phyloP scores from a whole-genome alignment of 2,113 vertebrate species.

The Gila orcuttii region DNA sequence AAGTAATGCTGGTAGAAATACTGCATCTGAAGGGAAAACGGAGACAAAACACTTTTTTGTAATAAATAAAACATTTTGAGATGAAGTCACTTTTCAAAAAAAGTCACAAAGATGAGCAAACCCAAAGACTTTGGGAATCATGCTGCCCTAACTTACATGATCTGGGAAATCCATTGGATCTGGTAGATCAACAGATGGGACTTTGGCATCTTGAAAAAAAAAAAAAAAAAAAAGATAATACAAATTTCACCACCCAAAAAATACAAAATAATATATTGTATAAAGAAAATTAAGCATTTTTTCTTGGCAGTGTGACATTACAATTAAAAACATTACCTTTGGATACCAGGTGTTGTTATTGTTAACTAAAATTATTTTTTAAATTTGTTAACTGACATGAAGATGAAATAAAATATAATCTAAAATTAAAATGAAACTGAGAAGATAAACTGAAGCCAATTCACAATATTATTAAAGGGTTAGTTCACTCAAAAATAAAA shows the following conservation, averaged over 20 bases:
- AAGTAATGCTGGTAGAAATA: constrained; percentile 76
- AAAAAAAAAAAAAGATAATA: not conserved
- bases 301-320: not conserved
- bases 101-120: not conserved
- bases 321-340: not conserved
- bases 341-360: not conserved
- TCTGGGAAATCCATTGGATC: constrained; percentile 65
- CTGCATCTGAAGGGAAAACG: constrained; percentile 72
- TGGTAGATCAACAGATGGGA: not conserved
- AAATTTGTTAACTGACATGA: not conserved
- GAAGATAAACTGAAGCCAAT: not conserved
- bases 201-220: constrained; percentile 47
- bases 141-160: constrained; percentile 63
- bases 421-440: not conserved
- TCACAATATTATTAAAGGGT: not conserved
- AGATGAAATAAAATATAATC: not conserved
- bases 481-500: too few species aligned
- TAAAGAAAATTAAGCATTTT: not conserved
- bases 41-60: not conserved
- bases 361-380: not conserved
- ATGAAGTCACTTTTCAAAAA: not conserved
- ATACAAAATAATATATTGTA: not conserved
- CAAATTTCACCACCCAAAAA: not conserved
- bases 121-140: not conserved
- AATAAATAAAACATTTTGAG: too few species aligned